phyloP scores from a whole-genome alignment of 2,113 vertebrate species.

The Apteryx owenii region DNA sequence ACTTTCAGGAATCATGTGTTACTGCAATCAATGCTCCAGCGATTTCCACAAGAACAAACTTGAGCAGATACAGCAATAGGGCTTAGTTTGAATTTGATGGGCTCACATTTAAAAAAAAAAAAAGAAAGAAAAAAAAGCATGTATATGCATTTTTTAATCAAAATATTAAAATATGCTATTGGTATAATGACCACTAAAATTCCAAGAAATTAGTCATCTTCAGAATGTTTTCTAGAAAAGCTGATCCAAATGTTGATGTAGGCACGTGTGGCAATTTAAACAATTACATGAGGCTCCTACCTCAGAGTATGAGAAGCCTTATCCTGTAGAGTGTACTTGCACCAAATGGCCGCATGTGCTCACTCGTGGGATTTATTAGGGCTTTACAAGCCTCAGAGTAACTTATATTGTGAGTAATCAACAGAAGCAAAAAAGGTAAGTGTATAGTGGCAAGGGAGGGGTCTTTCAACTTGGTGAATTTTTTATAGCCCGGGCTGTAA shows the following conservation, averaged over 20 bases:
- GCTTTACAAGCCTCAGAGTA: neutral
- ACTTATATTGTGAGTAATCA: neutral
- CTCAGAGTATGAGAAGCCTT: neutral
- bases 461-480: neutral
- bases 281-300: neutral
- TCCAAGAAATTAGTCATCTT: neutral
- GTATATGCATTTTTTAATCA: neutral
- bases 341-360: fast-evolving
- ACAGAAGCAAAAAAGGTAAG: neutral
- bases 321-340: neutral
- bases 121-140: neutral
- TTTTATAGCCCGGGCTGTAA: neutral
- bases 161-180: neutral
- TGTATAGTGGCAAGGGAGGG: neutral
- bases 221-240: neutral
- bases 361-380: neutral
- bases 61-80: neutral
- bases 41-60: neutral
- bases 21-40: neutral
- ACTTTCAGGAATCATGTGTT: neutral
- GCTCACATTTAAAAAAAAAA: neutral
- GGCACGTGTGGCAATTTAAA: neutral
- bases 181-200: neutral
- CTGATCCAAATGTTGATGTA: neutral
- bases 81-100: neutral